Base-by-base conservation (phyloP, 2,888 invertebrate genomes). In the Xestia c-nigrum region DNA sequence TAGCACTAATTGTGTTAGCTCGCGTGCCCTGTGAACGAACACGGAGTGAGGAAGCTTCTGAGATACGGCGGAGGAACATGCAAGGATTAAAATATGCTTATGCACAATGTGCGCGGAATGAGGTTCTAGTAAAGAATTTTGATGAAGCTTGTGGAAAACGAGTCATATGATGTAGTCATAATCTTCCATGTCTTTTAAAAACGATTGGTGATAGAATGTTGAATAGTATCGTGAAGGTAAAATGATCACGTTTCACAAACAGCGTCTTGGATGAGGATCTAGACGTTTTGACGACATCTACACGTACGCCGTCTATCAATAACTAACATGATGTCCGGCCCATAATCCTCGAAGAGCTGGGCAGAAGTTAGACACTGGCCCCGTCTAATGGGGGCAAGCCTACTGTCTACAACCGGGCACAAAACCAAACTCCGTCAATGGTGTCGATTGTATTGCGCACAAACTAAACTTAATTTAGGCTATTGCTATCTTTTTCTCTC, bases 1-100 rank as follows among this genome's bases (percentile, higher is more conserved):
- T 93, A 94, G 90, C 89, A 87, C 90, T 94, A 94, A 94, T 94
- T 94, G 88, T 88, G 87, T 88, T 88, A 87, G 84, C 87, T 82
- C 72, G 84, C 84, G 80, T 81, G 80, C 81, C 79, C 73, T 50
- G 72, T 65, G 74, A 57, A 59, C 63, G 61, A 57, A 70, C 83
- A 70, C 21, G 66, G 55, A 81, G 66, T 31, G 10, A 9, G 63
- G 74, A 78, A 78, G 46, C 65, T 38, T 61, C 24, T 64, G 66
- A 61, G 64, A 68, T 68, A 74, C 55, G 66, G 50, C n/a, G 59
- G 19, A 47, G 2, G 5, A 76, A 66, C 85, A 83, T 69, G 85
- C 71, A 24, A 83, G 69, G 66, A 61, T 63, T 52, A 12, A 52
- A 19, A 2, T 52, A 66, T 65, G 46, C 12, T 46, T 5, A 40